phyloP scores from a whole-genome alignment of 2,113 vertebrate genomes.

The Pomatorhinus ruficollis region DNA sequence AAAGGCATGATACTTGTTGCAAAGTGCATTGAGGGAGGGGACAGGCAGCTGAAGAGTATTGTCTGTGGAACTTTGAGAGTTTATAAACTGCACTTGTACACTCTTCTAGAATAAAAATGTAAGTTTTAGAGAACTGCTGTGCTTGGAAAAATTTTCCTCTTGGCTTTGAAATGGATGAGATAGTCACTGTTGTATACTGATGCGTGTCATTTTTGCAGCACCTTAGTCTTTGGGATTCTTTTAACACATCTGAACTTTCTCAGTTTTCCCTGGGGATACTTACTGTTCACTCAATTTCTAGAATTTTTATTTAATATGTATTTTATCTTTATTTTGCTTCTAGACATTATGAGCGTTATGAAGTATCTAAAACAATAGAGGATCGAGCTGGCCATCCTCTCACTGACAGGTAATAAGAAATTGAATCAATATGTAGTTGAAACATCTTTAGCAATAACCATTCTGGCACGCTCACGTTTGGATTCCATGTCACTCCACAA shows the following conservation, averaged over 20 bases:
- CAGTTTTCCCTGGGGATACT: not conserved
- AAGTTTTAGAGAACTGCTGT: not conserved
- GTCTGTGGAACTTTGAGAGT: not conserved
- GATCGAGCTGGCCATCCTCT: constrained; percentile 25
- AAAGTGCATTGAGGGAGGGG: not conserved
- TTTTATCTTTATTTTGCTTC: not conserved
- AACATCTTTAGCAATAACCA: not conserved
- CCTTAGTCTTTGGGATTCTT: not conserved
- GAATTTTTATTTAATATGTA: rapidly evolving
- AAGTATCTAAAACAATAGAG: constrained; percentile 48
- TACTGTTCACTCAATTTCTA: not conserved
- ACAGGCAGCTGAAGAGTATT: not conserved
- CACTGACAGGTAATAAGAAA: constrained; percentile 54
- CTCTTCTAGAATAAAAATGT: not conserved
- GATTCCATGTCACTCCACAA: not conserved
- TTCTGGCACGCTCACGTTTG: not conserved
- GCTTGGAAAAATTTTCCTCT: not conserved
- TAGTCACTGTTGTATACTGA: not conserved
- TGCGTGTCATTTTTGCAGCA: not conserved
- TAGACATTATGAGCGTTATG: constrained; percentile 55
- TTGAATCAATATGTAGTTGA: not conserved
- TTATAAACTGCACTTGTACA: not conserved
- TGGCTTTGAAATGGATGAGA: not conserved
- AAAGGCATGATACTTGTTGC: not conserved
- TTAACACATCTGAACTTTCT: not conserved